Conservation (phyloP, 2,113 vertebrate species). For the Hippocampus guttulatus region DNA sequence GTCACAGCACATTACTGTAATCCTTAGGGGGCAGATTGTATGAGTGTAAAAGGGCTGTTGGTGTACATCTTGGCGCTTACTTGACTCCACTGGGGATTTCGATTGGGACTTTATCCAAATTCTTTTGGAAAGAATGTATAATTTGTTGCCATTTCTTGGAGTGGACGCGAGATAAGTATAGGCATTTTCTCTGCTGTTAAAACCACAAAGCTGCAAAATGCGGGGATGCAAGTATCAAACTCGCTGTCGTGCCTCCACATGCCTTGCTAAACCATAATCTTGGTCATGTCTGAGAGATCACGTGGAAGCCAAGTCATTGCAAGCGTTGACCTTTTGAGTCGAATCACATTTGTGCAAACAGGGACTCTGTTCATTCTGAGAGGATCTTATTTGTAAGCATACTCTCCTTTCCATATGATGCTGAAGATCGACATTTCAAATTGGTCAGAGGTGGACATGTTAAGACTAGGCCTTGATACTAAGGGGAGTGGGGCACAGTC, state of each 20-base stretch:
- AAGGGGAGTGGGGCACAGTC: slow-evolving; percentile 21
- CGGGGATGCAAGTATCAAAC: slow-evolving; percentile 22
- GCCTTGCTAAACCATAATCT: slow-evolving; percentile 50
- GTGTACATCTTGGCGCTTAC: not conserved
- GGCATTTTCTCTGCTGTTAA: slow-evolving; percentile 11
- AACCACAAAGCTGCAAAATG: slow-evolving; percentile 41
- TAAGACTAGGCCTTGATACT: slow-evolving; percentile 30
- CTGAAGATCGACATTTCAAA: slow-evolving; percentile 10
- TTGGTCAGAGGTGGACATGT: slow-evolving; percentile 51
- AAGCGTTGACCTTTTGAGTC: not conserved
- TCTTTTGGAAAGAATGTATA: slow-evolving; percentile 3
- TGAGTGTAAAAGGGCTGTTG: not conserved
- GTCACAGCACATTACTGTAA: not conserved
- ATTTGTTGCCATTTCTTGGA: slow-evolving; percentile 3
- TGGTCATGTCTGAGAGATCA: slow-evolving; percentile 21
- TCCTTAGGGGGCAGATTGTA: not conserved
- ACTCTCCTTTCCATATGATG: slow-evolving; percentile 5
- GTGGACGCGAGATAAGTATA: slow-evolving; percentile 4
- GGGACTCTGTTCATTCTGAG: not conserved
- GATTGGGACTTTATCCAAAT: slow-evolving; percentile 4
- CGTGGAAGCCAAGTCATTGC: slow-evolving; percentile 18
- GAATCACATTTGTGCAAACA: not conserved
- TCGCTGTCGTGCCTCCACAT: slow-evolving; percentile 40
- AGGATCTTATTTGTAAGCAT: not conserved
- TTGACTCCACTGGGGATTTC: not conserved